phyloP scores from a whole-genome alignment of 2,888 invertebrate species.

The Pterobdella sp. region DNA sequence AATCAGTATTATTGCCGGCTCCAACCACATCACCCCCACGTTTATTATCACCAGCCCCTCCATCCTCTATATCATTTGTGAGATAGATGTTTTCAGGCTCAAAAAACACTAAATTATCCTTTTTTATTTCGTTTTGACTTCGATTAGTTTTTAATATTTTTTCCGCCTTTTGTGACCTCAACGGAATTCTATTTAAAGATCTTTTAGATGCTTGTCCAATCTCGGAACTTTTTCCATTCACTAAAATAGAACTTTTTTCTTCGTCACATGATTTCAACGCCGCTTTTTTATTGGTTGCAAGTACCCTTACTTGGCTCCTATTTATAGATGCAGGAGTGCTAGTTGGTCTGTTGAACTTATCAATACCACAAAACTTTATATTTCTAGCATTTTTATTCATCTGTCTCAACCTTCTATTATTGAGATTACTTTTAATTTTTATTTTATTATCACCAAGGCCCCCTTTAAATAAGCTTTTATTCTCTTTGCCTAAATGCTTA shows the following conservation, averaged over 20 bases:
- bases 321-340: neutral
- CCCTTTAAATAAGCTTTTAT: too few relatives aligned
- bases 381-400: too few relatives aligned
- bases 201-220: neutral
- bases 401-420: too few relatives aligned
- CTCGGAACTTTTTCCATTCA: neutral
- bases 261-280: neutral
- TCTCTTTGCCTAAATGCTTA: too few relatives aligned
- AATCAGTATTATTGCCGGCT: neutral
- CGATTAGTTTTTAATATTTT: neutral
- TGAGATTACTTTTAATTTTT: too few relatives aligned
- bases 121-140: neutral
- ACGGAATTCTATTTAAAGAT: neutral
- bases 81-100: conserved; percentile 4
- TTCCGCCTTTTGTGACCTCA: neutral
- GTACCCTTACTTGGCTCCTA: neutral
- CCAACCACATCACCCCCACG: neutral
- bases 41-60: neutral
- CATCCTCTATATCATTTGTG: neutral
- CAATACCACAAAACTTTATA: too few relatives aligned
- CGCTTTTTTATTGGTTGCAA: neutral
- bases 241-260: neutral
- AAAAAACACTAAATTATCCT: neutral
- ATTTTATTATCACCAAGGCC: too few relatives aligned
- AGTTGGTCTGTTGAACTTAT: neutral